A percentile compares a stretch with the other conserved stretches of the same genome.
These are phyloP conservation scores for Macrophya alboannulata DNA, from an alignment of 2,888 invertebrate species.

Conservation along the genomic window DNA sequence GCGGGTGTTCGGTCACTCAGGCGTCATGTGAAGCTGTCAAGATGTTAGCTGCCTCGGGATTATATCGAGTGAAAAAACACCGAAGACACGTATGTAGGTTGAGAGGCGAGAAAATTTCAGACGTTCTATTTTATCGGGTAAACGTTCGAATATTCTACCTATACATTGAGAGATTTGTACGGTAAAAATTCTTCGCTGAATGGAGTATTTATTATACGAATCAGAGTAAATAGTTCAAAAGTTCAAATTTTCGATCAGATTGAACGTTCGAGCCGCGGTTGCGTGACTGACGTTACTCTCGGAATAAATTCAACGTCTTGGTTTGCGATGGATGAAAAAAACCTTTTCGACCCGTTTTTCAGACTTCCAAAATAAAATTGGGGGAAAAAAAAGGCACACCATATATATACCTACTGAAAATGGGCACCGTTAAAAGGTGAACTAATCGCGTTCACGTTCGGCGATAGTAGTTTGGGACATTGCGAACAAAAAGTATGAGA, in stretches of 20 bases:
- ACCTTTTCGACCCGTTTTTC: not conserved
- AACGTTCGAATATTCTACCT: not conserved
- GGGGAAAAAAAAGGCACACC: not conserved
- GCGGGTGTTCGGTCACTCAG: slow-evolving; percentile 29
- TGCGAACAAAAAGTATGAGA: not conserved
- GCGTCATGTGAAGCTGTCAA: slow-evolving; percentile 35
- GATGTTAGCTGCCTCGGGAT: slow-evolving; percentile 28
- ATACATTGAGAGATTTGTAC: not conserved
- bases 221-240: not conserved
- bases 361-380: not conserved
- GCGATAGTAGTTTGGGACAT: not conserved
- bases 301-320: not conserved
- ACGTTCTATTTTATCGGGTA: not conserved
- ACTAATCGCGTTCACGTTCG: slow-evolving; percentile 5
- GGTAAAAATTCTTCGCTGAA: not conserved
- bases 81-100: not conserved
- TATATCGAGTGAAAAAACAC: not conserved
- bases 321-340: not conserved
- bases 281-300: not conserved
- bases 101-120: not conserved
- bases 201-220: no score
- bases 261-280: not conserved
- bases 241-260: not conserved
- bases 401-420: no score
- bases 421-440: not conserved